Conservation (phyloP, 2,113 vertebrate genomes). For the Labeo catla region DNA sequence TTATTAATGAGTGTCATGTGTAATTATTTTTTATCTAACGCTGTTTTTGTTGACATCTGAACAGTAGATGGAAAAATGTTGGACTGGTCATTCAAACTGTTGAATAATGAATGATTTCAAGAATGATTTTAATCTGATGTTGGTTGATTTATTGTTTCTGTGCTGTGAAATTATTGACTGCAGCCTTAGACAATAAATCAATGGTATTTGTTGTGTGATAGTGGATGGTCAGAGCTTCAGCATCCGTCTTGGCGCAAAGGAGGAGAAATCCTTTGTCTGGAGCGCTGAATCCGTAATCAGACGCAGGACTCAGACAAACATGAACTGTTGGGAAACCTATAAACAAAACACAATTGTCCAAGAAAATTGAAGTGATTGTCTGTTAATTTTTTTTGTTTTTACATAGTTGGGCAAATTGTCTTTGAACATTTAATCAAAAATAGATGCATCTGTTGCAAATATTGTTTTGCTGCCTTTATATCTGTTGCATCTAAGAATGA, state of each 20-base stretch:
- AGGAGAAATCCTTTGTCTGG: constrained; percentile 48
- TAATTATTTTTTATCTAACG: background rate
- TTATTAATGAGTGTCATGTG: background rate
- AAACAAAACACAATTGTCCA: constrained; percentile 1
- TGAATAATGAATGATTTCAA: constrained; percentile 26
- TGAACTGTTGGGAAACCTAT: background rate
- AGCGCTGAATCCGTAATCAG: constrained; percentile 37
- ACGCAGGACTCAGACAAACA: constrained; percentile 4
- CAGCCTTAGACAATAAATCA: constrained; percentile 17
- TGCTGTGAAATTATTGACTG: constrained; percentile 43
- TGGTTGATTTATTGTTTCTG: constrained; percentile 33
- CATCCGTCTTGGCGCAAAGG: constrained; percentile 7
- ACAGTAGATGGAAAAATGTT: background rate
- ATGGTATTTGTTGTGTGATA: constrained; percentile 11
- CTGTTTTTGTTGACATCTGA: background rate
- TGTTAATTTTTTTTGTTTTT: background rate
- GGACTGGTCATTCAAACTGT: constrained; percentile 8
- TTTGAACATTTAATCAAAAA: background rate
- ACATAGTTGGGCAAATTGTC: background rate
- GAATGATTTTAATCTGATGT: constrained; percentile 20
- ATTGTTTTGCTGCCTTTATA: background rate
- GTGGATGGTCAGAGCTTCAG: constrained; percentile 33
- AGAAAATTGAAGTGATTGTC: background rate
- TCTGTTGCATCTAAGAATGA: constrained; percentile 6
- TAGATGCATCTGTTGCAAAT: background rate